Base-by-base conservation (phyloP, 64 coral and sea anemone species). In the Porites australiensis region DNA sequence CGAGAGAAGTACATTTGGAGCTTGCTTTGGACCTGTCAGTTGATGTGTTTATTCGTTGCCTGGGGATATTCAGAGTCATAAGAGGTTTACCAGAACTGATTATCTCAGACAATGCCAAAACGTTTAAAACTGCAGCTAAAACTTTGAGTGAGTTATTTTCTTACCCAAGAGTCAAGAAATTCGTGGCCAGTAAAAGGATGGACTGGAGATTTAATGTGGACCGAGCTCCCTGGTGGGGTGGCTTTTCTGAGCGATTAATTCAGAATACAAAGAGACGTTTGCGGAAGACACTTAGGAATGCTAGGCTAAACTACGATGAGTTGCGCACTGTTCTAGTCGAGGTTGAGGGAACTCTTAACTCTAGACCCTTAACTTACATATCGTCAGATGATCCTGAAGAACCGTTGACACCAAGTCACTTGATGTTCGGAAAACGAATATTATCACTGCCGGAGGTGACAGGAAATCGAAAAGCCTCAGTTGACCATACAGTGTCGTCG, bases 31-130 rank as follows among this genome's bases (percentile, higher is more conserved):
- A n/a, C n/a, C n/a, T n/a, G n/a, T n/a, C n/a, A n/a, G n/a, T n/a
- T n/a, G n/a, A n/a, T n/a, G 71, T 78, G 66, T 94, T 94, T 72
- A 80, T 81, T 19, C 44, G 76, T 58, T 74, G 83, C 19, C 48
- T 81, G 60, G 45, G 92, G 15, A 76, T 65, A 51, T 81, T 93
- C 70, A 72, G 21, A 44, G 49, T 61, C 20, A 87, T 71, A 70
- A 45, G 81, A 10, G 81, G 91, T 43, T 13, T 58, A 53, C 77
- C n/a, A n/a, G n/a, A n/a, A n/a, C n/a, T n/a, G n/a, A n/a, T n/a
- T n/a, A n/a, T n/a, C n/a, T n/a, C n/a, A 44, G 85, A 94, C 48
- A 94, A 94, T 61, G 84, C 72, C 0, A 88, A 70, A 60, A 88
- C 92, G 45, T 90, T 57, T 20, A 80, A 80, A 51, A 10, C 77